Base-by-base conservation (phyloP, 2,888 invertebrate species). In the Meliscaeva auricollis region DNA sequence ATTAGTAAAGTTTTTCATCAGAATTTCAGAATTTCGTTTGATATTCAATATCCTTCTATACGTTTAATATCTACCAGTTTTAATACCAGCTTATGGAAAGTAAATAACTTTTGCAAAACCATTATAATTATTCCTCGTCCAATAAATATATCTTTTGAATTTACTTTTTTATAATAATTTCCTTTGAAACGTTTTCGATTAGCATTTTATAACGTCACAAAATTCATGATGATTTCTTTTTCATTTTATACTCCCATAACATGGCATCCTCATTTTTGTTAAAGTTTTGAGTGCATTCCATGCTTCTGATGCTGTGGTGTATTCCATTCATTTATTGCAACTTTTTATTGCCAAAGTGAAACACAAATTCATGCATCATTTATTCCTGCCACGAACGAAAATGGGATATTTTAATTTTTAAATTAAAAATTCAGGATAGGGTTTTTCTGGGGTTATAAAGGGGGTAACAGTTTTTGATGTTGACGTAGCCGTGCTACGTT, bases 61-160 rank as follows among this genome's bases (percentile, higher is more conserved):
- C 41, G 1, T 41, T 41, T 1, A 13, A 1, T 41, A 41, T 1
- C 41, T 46, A 26, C 5, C 15, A 46, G n/a, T 48, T 46, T 38
- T 32, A 60, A 64, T 54, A 62, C 41, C 62, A n/a, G 30, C 30
- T 73, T 52, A 73, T 73, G 62, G 62, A 62, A 54, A 32, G 15
- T 41, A 54, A 74, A 74, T 50, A 17, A 3, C 44, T 72, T 72
- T 26, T 15, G 30, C 26, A 26, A 26, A 26, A 26, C 4, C 4
- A 2, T 26, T 4, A 3, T 2, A 26, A 26, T 26, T 3, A 3
- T 26, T 26, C 4, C 3, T 26, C 26, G 2, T 26, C 4, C 26
- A 26, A 26, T 26, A 26, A 26, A 26, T 26, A 26, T 26, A 11
- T n/a, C 41, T 0, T 44, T 6, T 38, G 3, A 9, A 20, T 20